Conservation (phyloP, 2,797 vertebrate species). For the Huso huso region DNA sequence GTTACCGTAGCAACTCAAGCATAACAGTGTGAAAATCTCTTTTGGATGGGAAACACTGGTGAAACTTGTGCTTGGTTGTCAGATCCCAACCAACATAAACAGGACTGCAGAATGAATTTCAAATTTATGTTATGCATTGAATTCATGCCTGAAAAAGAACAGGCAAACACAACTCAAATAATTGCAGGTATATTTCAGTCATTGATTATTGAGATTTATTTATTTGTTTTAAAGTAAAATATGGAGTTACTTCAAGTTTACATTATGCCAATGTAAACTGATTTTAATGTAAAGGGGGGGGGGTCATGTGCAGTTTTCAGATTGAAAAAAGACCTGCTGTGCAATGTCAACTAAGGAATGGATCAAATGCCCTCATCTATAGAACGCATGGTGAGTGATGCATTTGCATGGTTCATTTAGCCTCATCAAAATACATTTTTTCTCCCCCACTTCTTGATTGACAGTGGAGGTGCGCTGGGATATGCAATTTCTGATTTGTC, state of each 20-base stretch:
- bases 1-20: not conserved
- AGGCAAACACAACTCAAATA: not conserved
- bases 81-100: not conserved
- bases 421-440: slow-evolving; percentile 37
- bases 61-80: not conserved
- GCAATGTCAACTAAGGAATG: slow-evolving; percentile 2
- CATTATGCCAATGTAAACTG: slow-evolving; percentile 3
- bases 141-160: not conserved
- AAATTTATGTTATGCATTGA: not conserved
- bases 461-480: slow-evolving; percentile 27
- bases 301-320: not conserved
- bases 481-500: slow-evolving; percentile 44
- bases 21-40: slow-evolving; percentile 3
- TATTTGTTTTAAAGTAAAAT: slow-evolving; percentile 19
- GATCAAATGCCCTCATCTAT: slow-evolving; percentile 1
- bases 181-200: not conserved
- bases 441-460: slow-evolving; percentile 23
- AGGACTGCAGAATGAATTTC: not conserved
- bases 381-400: slow-evolving; percentile 12
- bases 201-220: slow-evolving; percentile 6
- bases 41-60: slow-evolving; percentile 3
- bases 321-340: not conserved
- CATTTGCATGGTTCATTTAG: slow-evolving; percentile 42
- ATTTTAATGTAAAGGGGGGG: not conserved
- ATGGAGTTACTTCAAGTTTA: slow-evolving; percentile 4